Evolutionary conservation across 2,797 vertebrate genomes (phyloP).

Genomic region (Echiichthys vipera): DNA sequence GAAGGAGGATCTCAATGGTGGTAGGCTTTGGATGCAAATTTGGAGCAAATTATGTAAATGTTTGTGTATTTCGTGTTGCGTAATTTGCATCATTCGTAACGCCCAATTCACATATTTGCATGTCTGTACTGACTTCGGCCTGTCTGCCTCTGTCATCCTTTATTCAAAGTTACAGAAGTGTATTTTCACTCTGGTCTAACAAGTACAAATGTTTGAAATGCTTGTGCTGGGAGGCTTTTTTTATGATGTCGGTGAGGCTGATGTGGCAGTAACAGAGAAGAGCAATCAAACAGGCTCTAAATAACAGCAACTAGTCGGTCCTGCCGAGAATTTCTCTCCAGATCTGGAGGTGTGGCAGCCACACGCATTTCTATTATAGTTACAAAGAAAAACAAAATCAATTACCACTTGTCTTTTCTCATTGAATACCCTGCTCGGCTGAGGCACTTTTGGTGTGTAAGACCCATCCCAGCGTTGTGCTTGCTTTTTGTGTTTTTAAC

Average conservation of each 20-base stretch:
- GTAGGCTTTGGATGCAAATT: too few relatives aligned
- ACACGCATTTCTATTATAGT: constrained; percentile 12
- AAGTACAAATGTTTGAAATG: too few relatives aligned
- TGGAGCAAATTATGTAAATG: too few relatives aligned
- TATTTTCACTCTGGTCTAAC: too few relatives aligned
- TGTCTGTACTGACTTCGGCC: too few relatives aligned
- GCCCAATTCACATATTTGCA: too few relatives aligned
- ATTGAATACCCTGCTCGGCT: constrained; percentile 48
- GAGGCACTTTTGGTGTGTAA: constrained; percentile 78
- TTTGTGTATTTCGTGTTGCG: too few relatives aligned
- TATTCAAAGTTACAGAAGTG: too few relatives aligned
- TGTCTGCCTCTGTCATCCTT: neutral
- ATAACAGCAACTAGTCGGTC: constrained; percentile 38
- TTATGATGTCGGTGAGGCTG: neutral
- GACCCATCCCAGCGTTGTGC: constrained; percentile 54
- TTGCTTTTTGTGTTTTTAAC: constrained; percentile 12
- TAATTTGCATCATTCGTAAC: too few relatives aligned
- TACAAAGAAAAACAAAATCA: constrained; percentile 19
- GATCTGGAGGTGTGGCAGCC: constrained; percentile 29
- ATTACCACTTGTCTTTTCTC: constrained; percentile 29
- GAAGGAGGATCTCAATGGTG: too few relatives aligned
- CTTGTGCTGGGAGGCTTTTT: too few relatives aligned
- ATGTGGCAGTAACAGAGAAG: constrained; percentile 38
- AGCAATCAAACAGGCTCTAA: constrained; percentile 38
- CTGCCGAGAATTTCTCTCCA: constrained; percentile 14